Percentiles rank a stretch among this genome's conserved stretches.
phyloP scores from a whole-genome alignment of 1,140 invertebrate genomes.

The Orchesella cincta region DNA sequence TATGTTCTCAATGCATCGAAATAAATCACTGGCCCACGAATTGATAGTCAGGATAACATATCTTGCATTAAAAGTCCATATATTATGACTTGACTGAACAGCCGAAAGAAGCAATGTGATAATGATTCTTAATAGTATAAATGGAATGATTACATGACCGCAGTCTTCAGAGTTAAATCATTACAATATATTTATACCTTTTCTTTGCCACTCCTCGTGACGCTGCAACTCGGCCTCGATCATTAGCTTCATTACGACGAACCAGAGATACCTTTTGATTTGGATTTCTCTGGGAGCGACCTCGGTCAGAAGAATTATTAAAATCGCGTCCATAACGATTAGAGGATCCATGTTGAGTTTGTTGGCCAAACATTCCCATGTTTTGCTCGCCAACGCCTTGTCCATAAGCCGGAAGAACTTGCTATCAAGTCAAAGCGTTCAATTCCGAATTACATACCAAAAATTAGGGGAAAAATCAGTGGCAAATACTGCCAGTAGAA shows the following conservation, averaged over 20 bases:
- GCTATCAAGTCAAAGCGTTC: conserved; percentile 35
- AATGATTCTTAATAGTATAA: not conserved
- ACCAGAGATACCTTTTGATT: conserved; percentile 26
- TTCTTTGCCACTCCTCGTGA: conserved; percentile 27
- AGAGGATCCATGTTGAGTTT: conserved; percentile 35
- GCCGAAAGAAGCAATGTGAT: not conserved
- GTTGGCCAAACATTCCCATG: conserved; percentile 40
- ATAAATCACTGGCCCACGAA: too few relatives aligned
- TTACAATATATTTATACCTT: conserved; percentile 12
- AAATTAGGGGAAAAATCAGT: not conserved
- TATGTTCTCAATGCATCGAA: too few relatives aligned
- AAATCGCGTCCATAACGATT: conserved; percentile 23
- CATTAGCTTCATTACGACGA: conserved; percentile 32
- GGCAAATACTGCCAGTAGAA: too few relatives aligned
- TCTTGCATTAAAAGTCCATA: not conserved
- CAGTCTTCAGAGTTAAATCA: not conserved
- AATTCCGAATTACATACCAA: conserved; percentile 8
- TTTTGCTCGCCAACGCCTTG: conserved; percentile 37
- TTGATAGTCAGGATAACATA: too few relatives aligned
- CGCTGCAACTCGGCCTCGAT: conserved; percentile 22
- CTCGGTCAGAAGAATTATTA: conserved; percentile 9
- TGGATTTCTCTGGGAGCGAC: conserved; percentile 18
- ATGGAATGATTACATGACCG: not conserved
- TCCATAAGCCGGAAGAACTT: conserved; percentile 37
- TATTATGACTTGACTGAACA: not conserved